Base-by-base conservation (phyloP, 2,888 invertebrate species). In the Lithodes maja region DNA sequence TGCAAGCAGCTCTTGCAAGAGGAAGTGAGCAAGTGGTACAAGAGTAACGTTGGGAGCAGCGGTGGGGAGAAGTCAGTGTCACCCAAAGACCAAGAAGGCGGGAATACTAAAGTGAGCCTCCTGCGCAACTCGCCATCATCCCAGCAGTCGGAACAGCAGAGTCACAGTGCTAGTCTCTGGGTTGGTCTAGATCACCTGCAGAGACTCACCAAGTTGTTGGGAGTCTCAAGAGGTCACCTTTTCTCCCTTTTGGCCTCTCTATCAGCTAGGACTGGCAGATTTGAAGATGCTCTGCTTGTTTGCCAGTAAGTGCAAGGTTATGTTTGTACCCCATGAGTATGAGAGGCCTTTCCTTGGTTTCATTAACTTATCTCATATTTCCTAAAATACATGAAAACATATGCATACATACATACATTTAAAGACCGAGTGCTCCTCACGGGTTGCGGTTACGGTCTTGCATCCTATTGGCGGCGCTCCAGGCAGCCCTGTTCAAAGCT, bases 231-330 rank as follows among this genome's bases (percentile, higher is more conserved):
- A n/a, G 81, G 75, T 17, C 55, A 89, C 17, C 33, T 89, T 12
- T 75, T 85, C 15, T 89, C 84, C 55, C 52, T 85, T 54, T 54
- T 85, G 50, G 88, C 85, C 1, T 77, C 80, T n/a, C 53, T 89
- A 7, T 68, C 85, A n/a, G 80, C 85, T 53, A 80, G 68, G 68
- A 81, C 55, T 68, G 53, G 68, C 5, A 74, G 79, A 68, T 71
- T 85, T 53, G 68, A 89, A 12, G 85, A 85, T 33, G 85, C 88
- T 33, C 53, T 89, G 17, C 71, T 81, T 1, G 9, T 85, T n/a
- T 89, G 88, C 68, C 80, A 71, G 88, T 89, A 74, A 85, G 88
- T 86, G 5, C 33, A 33, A 33, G 33, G 33, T 61, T 61, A 61
- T 61, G 61, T 61, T 61, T 33, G 33, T 33, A 33, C 33, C 33